Conservation (phyloP, 1,140 invertebrate species). For the Formica selysi region DNA sequence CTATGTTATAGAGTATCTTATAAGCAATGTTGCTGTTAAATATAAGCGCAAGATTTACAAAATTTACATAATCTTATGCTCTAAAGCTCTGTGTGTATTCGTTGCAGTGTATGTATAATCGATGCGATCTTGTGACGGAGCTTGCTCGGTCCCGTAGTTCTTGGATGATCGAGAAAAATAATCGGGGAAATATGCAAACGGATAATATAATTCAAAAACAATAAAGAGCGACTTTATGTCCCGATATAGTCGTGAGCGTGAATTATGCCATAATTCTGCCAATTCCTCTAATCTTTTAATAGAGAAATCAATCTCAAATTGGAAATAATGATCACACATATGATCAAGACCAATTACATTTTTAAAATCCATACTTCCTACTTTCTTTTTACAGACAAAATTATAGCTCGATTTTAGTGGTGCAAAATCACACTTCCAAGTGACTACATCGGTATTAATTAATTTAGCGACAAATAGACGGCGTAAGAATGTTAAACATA, state of each 20-base stretch:
- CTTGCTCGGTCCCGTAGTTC: background rate
- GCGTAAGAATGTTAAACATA: background rate
- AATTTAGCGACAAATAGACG: background rate
- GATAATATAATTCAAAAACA: background rate
- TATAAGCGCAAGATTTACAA: background rate
- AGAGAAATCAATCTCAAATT: background rate
- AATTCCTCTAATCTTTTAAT: background rate
- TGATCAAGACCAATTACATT: too few species aligned
- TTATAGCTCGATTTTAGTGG: background rate
- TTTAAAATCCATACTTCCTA: too few species aligned
- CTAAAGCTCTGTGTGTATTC: constrained; percentile 51
- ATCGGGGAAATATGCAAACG: background rate
- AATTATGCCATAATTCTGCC: background rate
- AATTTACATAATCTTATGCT: constrained; percentile 44
- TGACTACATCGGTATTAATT: background rate
- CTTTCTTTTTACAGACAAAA: background rate
- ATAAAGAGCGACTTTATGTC: background rate
- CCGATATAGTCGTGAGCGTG: background rate
- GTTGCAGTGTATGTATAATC: background rate
- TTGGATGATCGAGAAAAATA: background rate
- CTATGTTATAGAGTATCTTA: background rate
- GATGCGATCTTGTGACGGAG: background rate
- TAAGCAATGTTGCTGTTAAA: constrained; percentile 41
- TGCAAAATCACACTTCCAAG: background rate
- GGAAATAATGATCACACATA: background rate